These are phyloP conservation scores for Sebastolobus alascanus DNA, from an alignment of 2,797 vertebrate genomes.

Conservation along the genomic window DNA sequence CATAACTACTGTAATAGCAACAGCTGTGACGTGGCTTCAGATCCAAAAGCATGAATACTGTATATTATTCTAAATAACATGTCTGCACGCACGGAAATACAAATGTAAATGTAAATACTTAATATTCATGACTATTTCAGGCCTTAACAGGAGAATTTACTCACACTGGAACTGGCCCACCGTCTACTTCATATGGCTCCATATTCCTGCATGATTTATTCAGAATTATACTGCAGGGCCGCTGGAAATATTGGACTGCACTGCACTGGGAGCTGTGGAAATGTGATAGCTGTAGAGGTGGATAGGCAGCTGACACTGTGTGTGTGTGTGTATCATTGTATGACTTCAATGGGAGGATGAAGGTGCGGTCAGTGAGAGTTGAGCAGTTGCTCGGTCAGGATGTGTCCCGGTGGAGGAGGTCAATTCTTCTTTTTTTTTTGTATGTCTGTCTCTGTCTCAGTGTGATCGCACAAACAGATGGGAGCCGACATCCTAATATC, in stretches of 20 bases:
- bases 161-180: neutral
- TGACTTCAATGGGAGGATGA: slow-evolving; percentile 62
- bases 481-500: slow-evolving; percentile 67
- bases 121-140: slow-evolving; percentile 23
- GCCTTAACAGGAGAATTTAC: slow-evolving; percentile 20
- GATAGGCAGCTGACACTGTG: slow-evolving; percentile 37
- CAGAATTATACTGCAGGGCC: slow-evolving; percentile 10
- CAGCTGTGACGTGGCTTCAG: slow-evolving; percentile 32
- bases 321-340: slow-evolving; percentile 29
- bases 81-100: slow-evolving; percentile 13
- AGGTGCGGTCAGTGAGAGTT: slow-evolving; percentile 66
- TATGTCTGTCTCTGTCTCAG: slow-evolving; percentile 23
- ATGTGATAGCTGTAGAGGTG: slow-evolving; percentile 43
- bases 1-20: slow-evolving; percentile 37
- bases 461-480: slow-evolving; percentile 71
- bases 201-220: slow-evolving; percentile 45
- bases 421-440: slow-evolving; percentile 11
- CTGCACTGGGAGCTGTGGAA: slow-evolving; percentile 41
- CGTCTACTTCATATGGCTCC: neutral
- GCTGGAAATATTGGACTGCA: slow-evolving; percentile 33
- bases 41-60: slow-evolving; percentile 44
- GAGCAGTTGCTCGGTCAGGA: slow-evolving; percentile 59
- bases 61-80: slow-evolving; percentile 28
- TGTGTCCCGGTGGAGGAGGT: slow-evolving; percentile 43
- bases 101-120: slow-evolving; percentile 35